A percentile compares a stretch with the other conserved stretches of the same genome.
phyloP scores from a whole-genome alignment of 2,113 vertebrate genomes.

The Trichechus manatus region DNA sequence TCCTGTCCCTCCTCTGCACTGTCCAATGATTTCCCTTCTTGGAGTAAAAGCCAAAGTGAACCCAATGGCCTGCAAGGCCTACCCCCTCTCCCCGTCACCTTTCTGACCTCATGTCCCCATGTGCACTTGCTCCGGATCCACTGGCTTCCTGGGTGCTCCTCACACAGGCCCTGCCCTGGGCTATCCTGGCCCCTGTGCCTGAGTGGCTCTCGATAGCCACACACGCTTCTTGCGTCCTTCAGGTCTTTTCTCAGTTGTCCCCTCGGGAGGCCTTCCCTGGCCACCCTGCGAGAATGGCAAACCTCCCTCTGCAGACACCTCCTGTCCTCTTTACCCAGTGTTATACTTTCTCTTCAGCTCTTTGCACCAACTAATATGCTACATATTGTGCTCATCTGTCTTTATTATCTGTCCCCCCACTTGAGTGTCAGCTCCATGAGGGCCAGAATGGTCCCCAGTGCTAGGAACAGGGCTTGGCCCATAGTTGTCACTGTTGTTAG shows the following conservation, averaged over 20 bases:
- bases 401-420: not conserved
- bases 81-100: not conserved
- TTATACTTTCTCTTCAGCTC: not conserved
- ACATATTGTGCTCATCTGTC: not conserved
- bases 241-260: not conserved
- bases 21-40: not conserved
- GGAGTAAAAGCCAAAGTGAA: not conserved
- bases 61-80: not conserved
- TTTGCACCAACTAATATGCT: not conserved
- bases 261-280: not conserved
- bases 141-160: not conserved
- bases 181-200: not conserved
- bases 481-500: not conserved
- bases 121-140: not conserved
- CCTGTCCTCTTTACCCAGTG: not conserved
- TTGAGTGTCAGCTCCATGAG: not conserved
- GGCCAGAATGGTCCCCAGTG: not conserved
- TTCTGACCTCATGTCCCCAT: not conserved
- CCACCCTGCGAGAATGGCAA: not conserved
- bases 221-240: not conserved
- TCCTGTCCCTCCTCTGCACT: not conserved
- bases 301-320: not conserved
- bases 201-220: not conserved
- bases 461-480: not conserved
- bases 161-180: not conserved